Evolutionary conservation across 2,113 vertebrate genomes (phyloP), one percentile per base, ranked within the genome.

Genomic region (Damaliscus lunatus): DNA sequence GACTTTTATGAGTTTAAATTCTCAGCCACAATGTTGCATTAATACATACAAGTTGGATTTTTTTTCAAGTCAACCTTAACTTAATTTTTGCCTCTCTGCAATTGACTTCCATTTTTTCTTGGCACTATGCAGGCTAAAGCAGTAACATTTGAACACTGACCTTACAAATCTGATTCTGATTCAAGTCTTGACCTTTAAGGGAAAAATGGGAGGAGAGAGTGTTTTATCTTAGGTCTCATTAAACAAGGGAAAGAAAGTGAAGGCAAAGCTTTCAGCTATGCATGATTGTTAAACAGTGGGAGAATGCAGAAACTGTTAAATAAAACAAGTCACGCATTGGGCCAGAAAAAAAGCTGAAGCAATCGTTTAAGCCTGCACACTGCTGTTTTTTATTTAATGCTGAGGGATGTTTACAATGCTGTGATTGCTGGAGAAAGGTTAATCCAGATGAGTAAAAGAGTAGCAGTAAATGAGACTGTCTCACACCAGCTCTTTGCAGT

Each of bases 281-380:
- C 48, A 9, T 94, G 67, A 88, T 91, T 97, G 89, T 97, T 98
- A 97, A 98, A 97, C 93, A 97, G 93, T 57, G 10, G 94, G 74
- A 23, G 84, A 95, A 95, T 92, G 85, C 71, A 97, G 87, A 97
- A 97, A 78, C 82, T 89, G 96, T 96, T 97, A 97, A 98, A 98
- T 97, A 98, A 98, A 98, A 97, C 88, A 98, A 98, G 92, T 97
- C 82, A 92, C 82, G 50, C 82, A 64, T 96, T 62, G 83, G 82
- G 78, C 62, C 25, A 91, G 93, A 77, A 93, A 95, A n/a, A 92
- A 91, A 97, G 82, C 57, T 97, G 59, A 95, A 95, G 96, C 93
- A 95, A 91, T 25, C 2, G 17, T 71, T 98, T 98, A 96, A 96
- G 95, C 86, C 92, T 96, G 85, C 96, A 53, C 50, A 86, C 83